Base-by-base conservation (phyloP, 1,140 invertebrate species). In the Oreohelix idahoensis region DNA sequence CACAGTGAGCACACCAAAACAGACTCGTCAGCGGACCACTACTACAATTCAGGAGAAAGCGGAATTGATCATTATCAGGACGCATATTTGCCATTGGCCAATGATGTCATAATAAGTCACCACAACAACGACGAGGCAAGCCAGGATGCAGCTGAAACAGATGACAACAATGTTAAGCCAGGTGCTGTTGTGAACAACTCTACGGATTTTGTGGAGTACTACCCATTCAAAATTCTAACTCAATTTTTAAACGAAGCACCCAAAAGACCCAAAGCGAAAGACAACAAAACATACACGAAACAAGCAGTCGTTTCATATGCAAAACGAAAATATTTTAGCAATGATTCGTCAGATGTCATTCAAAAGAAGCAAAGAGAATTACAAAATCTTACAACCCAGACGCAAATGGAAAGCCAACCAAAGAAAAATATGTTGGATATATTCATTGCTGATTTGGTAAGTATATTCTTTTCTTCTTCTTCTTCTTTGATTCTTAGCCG, bases 181-280 rank as follows among this genome's bases (percentile, higher is more conserved):
- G 29, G 26, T 32, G 49, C 49, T 4, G 29, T 29, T 5, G 17
- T 10, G 5, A 53, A 53, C 32, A 77, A 53, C 32, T 11, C 29
- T 15, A 49, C 39, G 32, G 63, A 66, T 32, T 66, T 32, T 23
- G 51, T 26, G 5, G 63, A 66, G 32, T 66, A 66, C 32, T 66
- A 66, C 63, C 63, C 63, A 81, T 80, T 15, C 38, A 71, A 73
- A 35, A 29, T 84, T 38, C 38, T 53, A n/a, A 79, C 32, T 38
- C 36, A 58, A 23, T 66, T 66, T 66, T 66, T 66, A 66, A 66
- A 66, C 17, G 63, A 66, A 66, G 63, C 63, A 29, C 63, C 63
- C 1, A 29, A 66, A 35, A 66, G 29, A 32, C 29, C 20, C 11
- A 26, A 35, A 71, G 1, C 20, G 17, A 69, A 29, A 20, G 29